Conservation (phyloP, 2,888 invertebrate genomes). For the Ennomos quercinarius region DNA sequence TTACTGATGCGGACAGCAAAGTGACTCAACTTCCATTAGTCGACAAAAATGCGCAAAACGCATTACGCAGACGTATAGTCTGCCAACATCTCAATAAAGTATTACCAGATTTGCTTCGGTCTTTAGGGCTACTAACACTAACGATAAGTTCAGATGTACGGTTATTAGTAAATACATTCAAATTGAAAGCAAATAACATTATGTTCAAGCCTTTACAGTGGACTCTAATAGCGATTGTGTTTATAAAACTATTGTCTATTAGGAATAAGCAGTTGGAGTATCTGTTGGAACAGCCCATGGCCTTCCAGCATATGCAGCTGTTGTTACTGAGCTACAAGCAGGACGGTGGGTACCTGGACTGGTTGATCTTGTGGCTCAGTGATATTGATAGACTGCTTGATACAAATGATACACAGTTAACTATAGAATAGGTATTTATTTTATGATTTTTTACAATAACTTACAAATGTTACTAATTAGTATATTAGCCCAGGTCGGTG, state of each 20-base stretch:
- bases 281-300: constrained; percentile 61
- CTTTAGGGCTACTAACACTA: constrained; percentile 73
- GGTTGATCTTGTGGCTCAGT: constrained; percentile 78
- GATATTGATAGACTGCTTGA: constrained; percentile 78
- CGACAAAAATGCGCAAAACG: constrained; percentile 88
- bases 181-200: constrained; percentile 89
- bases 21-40: constrained; percentile 86
- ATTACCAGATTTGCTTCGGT: constrained; percentile 84
- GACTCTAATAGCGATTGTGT: constrained; percentile 88
- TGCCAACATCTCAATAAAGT: constrained; percentile 88
- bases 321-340: constrained; percentile 79
- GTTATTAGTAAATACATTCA: constrained; percentile 87
- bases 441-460: too few species aligned
- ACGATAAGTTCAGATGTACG: constrained; percentile 77
- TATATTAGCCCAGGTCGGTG: too few species aligned
- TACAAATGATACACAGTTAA: constrained; percentile 70
- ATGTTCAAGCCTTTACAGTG: constrained; percentile 90
- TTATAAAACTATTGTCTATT: constrained; percentile 86
- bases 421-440: constrained; percentile 50
- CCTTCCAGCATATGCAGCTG: constrained; percentile 75
- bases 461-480: too few species aligned
- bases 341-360: constrained; percentile 79
- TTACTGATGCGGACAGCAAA: constrained; percentile 57
- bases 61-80: constrained; percentile 88
- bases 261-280: constrained; percentile 63